phyloP scores from a whole-genome alignment of 2,797 vertebrate genomes.

The Varecia variegata region DNA sequence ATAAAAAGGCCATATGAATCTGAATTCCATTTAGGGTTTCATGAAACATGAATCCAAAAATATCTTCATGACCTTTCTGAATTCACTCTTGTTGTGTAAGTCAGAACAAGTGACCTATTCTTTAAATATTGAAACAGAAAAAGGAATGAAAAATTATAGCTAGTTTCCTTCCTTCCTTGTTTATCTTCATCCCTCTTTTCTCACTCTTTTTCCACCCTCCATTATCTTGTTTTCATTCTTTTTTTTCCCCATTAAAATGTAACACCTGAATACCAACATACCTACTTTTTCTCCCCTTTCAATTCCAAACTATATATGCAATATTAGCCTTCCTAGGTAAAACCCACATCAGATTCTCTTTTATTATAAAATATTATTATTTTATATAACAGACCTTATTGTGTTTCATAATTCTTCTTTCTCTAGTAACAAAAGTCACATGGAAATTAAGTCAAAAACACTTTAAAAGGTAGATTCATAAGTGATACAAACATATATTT shows the following conservation, averaged over 20 bases:
- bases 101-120: not conserved
- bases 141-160: not conserved
- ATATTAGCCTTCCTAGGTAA: not conserved
- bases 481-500: slow-evolving; percentile 1
- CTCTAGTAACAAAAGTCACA: slow-evolving; percentile 33
- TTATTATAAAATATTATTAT: slow-evolving; percentile 13
- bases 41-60: slow-evolving; percentile 38
- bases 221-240: not conserved
- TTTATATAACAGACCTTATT: not conserved
- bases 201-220: not conserved
- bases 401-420: slow-evolving; percentile 28
- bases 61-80: slow-evolving; percentile 41
- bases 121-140: slow-evolving; percentile 45
- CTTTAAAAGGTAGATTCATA: slow-evolving; percentile 24
- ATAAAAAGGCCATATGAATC: slow-evolving; percentile 49
- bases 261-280: not conserved
- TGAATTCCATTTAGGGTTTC: slow-evolving; percentile 33
- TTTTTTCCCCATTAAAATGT: not conserved
- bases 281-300: not conserved
- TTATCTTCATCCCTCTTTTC: not conserved
- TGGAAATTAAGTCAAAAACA: slow-evolving; percentile 26
- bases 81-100: not conserved
- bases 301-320: not conserved
- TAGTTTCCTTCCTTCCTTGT: not conserved
- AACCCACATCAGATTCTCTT: not conserved